Conservation (phyloP, 2,888 invertebrate genomes). For the Sinopyrophorus schimmeli region DNA sequence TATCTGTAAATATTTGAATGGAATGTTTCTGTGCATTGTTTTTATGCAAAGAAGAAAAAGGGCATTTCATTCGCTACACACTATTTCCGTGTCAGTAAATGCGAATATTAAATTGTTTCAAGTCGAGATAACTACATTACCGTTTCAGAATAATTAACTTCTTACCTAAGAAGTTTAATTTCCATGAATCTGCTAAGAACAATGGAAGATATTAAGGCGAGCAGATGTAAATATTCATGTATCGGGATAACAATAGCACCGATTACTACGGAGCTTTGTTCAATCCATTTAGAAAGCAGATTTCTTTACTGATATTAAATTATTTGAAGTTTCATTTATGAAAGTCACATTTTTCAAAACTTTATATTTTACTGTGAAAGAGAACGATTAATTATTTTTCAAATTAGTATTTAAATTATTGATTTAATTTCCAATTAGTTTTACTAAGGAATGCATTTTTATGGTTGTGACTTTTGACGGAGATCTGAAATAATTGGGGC, state of each 20-base stretch:
- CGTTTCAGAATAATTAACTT: constrained; percentile 40
- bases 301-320: constrained; percentile 36
- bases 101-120: constrained; percentile 23
- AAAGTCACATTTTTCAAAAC: constrained; percentile 34
- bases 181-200: constrained; percentile 42
- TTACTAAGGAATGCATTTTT: too few species aligned
- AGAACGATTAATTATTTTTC: too few species aligned
- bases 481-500: too few species aligned
- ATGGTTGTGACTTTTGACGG: too few species aligned
- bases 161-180: constrained; percentile 39
- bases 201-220: constrained; percentile 44
- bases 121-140: constrained; percentile 30
- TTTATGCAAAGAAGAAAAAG: constrained; percentile 15
- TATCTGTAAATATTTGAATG: constrained; percentile 5
- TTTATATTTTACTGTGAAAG: too few species aligned
- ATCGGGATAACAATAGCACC: constrained; percentile 41
- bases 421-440: too few species aligned
- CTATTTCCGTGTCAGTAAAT: constrained; percentile 28
- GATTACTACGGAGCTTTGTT: constrained; percentile 41
- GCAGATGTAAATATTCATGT: constrained; percentile 47
- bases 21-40: constrained; percentile 13
- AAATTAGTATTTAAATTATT: too few species aligned
- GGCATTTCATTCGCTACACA: constrained; percentile 6
- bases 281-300: constrained; percentile 42
- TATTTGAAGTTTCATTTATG: constrained; percentile 30